Base-by-base conservation (phyloP, 2,113 vertebrate genomes). In the Halcyon malimbica region DNA sequence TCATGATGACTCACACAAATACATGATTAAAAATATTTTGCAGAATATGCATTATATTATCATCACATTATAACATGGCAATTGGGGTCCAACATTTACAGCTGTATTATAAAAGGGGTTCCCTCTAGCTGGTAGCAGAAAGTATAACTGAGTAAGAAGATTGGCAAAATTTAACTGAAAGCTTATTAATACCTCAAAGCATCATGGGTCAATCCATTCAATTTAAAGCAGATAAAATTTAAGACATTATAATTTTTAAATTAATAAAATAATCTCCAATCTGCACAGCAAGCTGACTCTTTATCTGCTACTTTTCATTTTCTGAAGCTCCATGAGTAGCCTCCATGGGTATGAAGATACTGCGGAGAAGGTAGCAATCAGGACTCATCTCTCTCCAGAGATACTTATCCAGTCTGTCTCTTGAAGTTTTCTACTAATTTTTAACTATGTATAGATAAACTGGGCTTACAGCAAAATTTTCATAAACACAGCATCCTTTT, bases 241-340 rank as follows among this genome's bases (percentile, higher is more conserved):
- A 92, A 96, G 78, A 91, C 37, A 89, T 96, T 91, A 62, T 63
- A 89, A 51, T 78, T 93, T 97, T 94, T 70, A 93, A 96, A 97
- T 95, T 97, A 96, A 96, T 93, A 83, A 95, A 96, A 83, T 91
- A 91, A 94, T 97, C 76, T 96, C 50, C 54, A 91, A 84, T 95
- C 85, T 97, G 86, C 79, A 65, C 26, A 74, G 62, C 62, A 74
- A 53, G 53, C 37, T 68, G 69, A 31, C 13, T 96, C 79, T 89
- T 96, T 96, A 96, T 97, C 96, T 85, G 35, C 57, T 87, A 24
- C 16, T 95, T 90, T 88, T 81, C 59, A 35, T 65, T 95, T 86
- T 65, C n/a, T 46, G 90, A 93, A 96, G 71, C 87, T 68, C 51
- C 51, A 16, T 28, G 51, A 20, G 37, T 54, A 93, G 35, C 37